Evolutionary conservation across 2,888 invertebrate genomes (phyloP).

Genomic region (Aquatica leii): DNA sequence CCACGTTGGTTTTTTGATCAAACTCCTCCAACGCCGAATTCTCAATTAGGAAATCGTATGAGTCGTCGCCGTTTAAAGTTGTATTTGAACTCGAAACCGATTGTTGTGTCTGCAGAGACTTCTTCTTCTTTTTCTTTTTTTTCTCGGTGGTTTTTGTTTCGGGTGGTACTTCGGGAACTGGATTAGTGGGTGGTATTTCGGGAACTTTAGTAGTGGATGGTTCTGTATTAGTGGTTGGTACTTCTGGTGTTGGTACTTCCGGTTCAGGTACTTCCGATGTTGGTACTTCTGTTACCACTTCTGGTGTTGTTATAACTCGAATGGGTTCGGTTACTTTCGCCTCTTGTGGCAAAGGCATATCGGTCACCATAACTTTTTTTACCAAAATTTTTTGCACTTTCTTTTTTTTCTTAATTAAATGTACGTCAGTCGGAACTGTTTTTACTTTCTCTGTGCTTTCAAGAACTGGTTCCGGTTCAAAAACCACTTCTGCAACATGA

Average conservation of each 20-base stretch:
- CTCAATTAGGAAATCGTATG: slow-evolving; percentile 53
- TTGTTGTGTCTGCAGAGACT: slow-evolving; percentile 22
- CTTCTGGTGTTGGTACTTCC: neutral
- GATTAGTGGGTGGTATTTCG: neutral
- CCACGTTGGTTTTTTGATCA: slow-evolving; percentile 56
- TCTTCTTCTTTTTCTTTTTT: slow-evolving; percentile 47
- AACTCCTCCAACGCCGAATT: slow-evolving; percentile 43
- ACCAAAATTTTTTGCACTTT: neutral
- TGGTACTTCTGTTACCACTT: slow-evolving; percentile 1
- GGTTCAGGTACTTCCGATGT: neutral
- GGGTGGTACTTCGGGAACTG: slow-evolving; percentile 2
- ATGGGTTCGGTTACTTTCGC: neutral
- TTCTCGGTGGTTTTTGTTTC: slow-evolving; percentile 42
- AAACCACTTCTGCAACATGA: no score
- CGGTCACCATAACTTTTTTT: slow-evolving; percentile 3
- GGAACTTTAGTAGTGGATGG: neutral
- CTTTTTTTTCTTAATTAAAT: neutral
- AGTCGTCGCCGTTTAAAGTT: slow-evolving; percentile 48
- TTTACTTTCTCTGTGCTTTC: no score
- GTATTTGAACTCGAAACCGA: slow-evolving; percentile 44
- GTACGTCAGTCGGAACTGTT: neutral
- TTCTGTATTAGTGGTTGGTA: no score
- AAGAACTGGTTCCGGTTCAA: neutral
- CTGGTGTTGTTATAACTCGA: neutral
- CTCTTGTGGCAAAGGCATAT: neutral